Evolutionary conservation across 2,888 invertebrate species (phyloP), one percentile per base, ranked within the genome.

Genomic region (Lycocerus yunnanus): DNA sequence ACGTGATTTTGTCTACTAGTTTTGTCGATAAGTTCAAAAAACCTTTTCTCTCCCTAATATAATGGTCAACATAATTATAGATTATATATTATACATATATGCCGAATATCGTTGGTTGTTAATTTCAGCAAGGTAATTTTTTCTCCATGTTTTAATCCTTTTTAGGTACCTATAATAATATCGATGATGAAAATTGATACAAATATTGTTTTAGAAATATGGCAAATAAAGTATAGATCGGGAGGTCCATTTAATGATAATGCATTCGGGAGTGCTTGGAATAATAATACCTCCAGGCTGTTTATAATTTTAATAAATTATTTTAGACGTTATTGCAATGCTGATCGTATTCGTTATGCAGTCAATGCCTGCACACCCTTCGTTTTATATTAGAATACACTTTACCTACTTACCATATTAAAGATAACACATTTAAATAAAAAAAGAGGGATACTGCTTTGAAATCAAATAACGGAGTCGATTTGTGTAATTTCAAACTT

Each of bases 261-360:
- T 75, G 69, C 69, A 69, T 67, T 66, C 67, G 75, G 72, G 67
- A 72, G 69, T 69, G 69, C 69, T 72, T 69, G 58, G 75, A 75
- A 75, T 75, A 72, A 75, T 72, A 72, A 72, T 75, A 72, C n/a
- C 43, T 43, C 69, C 71, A 63, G 71, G 70, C 75, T 77, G 77
- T 77, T 78, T 77, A 78, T 74, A 78, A 78, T 79, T 79, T 78
- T 78, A 78, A 79, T 79, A 73, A 75, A 75, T 79, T 78, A 77
- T 77, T 75, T 72, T 24, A 21, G 68, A 15, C 61, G 75, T 63
- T 76, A 76, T 78, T 78, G 74, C 74, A 75, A 71, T 75, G 66
- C 73, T 21, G 71, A 70, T 71, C 68, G 68, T 69, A 76, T 78
- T 77, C 74, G 75, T 74, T 76, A 77, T 77, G 74, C 74, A 73